These are phyloP conservation scores for Zaprionus nigranus DNA, from an alignment of 1,140 invertebrate species.

Conservation along the genomic window DNA sequence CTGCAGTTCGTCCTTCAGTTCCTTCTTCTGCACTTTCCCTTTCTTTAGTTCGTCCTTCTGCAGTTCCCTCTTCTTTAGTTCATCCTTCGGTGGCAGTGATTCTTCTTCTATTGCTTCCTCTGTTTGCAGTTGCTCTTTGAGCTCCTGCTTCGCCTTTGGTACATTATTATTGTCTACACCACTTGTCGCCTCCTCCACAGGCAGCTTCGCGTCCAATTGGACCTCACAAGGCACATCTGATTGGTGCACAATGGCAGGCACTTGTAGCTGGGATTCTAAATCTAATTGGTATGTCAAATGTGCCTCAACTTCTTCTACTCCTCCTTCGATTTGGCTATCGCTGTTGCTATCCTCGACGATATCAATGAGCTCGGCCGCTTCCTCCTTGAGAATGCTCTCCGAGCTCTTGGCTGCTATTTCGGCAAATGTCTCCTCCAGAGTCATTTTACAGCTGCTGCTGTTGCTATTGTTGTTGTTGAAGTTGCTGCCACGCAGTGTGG, in stretches of 20 bases:
- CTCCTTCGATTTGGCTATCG: neutral
- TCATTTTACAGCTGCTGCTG: constrained; percentile 38
- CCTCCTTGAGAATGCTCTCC: constrained; percentile 29
- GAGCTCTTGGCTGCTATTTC: constrained; percentile 58
- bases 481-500: neutral
- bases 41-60: too few relatives aligned
- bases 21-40: too few relatives aligned
- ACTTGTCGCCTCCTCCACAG: neutral
- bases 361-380: neutral
- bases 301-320: neutral
- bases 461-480: constrained; percentile 8
- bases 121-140: neutral
- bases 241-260: neutral
- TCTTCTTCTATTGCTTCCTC: neutral
- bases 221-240: neutral
- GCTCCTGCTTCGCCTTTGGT: constrained; percentile 3
- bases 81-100: neutral
- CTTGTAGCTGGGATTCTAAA: constrained; percentile 11
- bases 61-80: too few relatives aligned
- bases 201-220: neutral
- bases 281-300: neutral
- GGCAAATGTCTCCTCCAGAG: constrained; percentile 66
- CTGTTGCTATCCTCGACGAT: constrained; percentile 1
- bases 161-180: neutral
- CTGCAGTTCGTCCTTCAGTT: too few relatives aligned